A percentile compares a stretch with the other conserved stretches of the same genome.
Evolutionary conservation across 2,113 vertebrate genomes (phyloP).

Genomic region (Apodemus speciosus): DNA sequence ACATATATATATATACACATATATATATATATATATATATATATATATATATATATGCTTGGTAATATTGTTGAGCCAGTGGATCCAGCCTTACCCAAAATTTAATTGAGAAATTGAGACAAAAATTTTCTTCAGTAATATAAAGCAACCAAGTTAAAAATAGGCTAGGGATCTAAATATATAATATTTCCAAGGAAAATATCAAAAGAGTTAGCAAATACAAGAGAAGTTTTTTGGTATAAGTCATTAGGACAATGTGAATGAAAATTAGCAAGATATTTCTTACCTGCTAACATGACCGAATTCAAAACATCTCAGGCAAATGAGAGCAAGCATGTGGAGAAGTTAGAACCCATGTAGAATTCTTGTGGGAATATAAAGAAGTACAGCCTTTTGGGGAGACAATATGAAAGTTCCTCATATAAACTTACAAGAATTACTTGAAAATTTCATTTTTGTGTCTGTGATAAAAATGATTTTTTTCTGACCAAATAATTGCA

Average conservation of each 20-base stretch:
- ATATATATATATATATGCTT: not conserved
- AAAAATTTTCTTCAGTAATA: constrained; percentile 4
- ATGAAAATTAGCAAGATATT: not conserved
- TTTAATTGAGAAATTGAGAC: not conserved
- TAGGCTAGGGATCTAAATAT: not conserved
- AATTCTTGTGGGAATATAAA: not conserved
- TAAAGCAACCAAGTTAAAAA: not conserved
- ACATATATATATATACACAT: not conserved
- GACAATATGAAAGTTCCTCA: not conserved
- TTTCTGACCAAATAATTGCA: not conserved
- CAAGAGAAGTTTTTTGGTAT: not conserved
- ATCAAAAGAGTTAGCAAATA: not conserved
- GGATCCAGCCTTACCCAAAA: not conserved
- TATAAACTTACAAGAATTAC: not conserved
- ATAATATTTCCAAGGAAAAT: not conserved
- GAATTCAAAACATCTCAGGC: not conserved
- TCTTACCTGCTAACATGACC: not conserved
- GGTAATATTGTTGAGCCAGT: not conserved
- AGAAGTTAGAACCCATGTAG: not conserved
- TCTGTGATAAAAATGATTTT: not conserved
- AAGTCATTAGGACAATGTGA: not conserved
- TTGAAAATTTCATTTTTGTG: not conserved
- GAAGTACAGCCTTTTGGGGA: not conserved
- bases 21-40: not conserved
- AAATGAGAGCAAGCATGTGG: not conserved